Conservation (phyloP, 2,113 vertebrate species). For the Cyanoramphus novaezelandiae region DNA sequence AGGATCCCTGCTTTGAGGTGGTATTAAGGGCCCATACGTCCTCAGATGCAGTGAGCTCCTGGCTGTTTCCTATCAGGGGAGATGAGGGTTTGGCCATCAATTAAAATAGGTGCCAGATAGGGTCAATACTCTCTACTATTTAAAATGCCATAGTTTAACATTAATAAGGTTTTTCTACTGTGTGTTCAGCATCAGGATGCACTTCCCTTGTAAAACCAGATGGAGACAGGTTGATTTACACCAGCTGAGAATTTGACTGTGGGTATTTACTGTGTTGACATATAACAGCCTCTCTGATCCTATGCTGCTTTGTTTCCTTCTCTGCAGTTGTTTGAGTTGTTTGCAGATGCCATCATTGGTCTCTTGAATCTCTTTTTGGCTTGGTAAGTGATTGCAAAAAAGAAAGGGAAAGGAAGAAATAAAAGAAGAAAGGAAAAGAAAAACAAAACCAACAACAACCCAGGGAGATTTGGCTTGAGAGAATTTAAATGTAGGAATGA, state of each 20-base stretch:
- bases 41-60: not conserved
- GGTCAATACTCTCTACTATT: not conserved
- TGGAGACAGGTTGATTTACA: not conserved
- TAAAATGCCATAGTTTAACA: not conserved
- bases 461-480: not conserved
- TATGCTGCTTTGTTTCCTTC: not conserved
- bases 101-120: not conserved
- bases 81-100: not conserved
- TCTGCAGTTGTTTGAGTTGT: not conserved
- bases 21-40: not conserved
- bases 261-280: not conserved
- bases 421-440: not conserved
- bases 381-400: not conserved
- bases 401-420: not conserved
- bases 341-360: not conserved
- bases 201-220: not conserved
- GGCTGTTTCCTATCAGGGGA: not conserved
- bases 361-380: not conserved
- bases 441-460: not conserved
- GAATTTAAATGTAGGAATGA: not conserved
- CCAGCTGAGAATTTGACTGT: not conserved
- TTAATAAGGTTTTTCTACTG: not conserved
- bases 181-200: not conserved
- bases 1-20: not conserved
- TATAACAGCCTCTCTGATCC: not conserved